Conservation (phyloP, 2,888 invertebrate genomes). For the Idaea straminata region DNA sequence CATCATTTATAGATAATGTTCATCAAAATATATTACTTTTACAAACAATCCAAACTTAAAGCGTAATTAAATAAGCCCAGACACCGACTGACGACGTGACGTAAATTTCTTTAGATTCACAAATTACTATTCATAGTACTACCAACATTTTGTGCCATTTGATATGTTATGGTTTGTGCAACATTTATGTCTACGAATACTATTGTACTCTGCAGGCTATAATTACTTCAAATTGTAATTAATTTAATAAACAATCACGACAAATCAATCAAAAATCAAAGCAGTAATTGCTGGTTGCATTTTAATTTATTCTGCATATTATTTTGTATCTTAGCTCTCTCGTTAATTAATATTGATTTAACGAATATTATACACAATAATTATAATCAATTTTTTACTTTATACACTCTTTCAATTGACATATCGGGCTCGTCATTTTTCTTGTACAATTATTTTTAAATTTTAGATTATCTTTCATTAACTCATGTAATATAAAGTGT, state of each 20-base stretch:
- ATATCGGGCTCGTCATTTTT: conserved; percentile 72
- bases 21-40: conserved; percentile 7
- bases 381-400: conserved; percentile 56
- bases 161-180: conserved; percentile 35
- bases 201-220: conserved; percentile 74
- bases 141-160: conserved; percentile 39
- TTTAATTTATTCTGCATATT: conserved; percentile 21
- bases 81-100: not conserved
- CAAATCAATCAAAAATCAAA: conserved; percentile 20
- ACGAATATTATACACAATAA: conserved; percentile 33
- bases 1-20: conserved; percentile 5
- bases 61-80: not conserved
- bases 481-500: conserved; percentile 22
- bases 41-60: not conserved
- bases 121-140: not conserved
- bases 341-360: conserved; percentile 31
- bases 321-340: conserved; percentile 32
- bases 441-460: conserved; percentile 67
- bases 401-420: conserved; percentile 77
- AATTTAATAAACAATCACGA: conserved; percentile 19
- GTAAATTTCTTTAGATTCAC: not conserved
- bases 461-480: conserved; percentile 17
- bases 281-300: conserved; percentile 14
- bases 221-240: conserved; percentile 26
- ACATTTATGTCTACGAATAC: conserved; percentile 42